Conservation (phyloP, 1,140 invertebrate genomes). For the Tetranychus urticae region DNA sequence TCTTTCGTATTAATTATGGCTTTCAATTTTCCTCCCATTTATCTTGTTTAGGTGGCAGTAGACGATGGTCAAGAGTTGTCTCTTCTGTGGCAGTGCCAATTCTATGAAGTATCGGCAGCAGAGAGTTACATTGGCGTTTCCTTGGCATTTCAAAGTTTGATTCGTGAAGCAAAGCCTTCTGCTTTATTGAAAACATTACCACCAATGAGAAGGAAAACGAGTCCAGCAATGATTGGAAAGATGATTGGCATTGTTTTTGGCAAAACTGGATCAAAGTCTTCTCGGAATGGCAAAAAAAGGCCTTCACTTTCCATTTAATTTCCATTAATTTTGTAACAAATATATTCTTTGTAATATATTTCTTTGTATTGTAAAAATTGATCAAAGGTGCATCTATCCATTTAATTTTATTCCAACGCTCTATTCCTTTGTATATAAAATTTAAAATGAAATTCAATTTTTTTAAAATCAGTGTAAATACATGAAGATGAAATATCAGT, state of each 20-base stretch:
- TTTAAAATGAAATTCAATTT: too few species aligned
- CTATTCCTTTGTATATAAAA: too few species aligned
- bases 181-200: conserved; percentile 36
- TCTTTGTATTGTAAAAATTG: too few species aligned
- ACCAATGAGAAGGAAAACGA: conserved; percentile 36
- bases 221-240: conserved; percentile 45
- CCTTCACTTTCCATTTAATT: conserved; percentile 29
- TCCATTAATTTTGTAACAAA: background rate
- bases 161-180: conserved; percentile 27
- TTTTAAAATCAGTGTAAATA: too few species aligned
- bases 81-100: conserved; percentile 48
- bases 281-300: conserved; percentile 33
- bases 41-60: conserved; percentile 19
- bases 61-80: conserved; percentile 55
- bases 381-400: too few species aligned
- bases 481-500: too few species aligned
- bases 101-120: conserved; percentile 60
- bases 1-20: background rate
- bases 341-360: too few species aligned
- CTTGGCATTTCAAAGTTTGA: conserved; percentile 47
- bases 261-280: conserved; percentile 35
- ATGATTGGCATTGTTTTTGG: conserved; percentile 55
- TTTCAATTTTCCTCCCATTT: background rate
- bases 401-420: too few species aligned
- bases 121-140: conserved; percentile 50